Percentiles rank a stretch among this genome's conserved stretches.
These are phyloP conservation scores for Petromus typicus DNA, from an alignment of 2,113 vertebrate genomes.

Conservation along the genomic window DNA sequence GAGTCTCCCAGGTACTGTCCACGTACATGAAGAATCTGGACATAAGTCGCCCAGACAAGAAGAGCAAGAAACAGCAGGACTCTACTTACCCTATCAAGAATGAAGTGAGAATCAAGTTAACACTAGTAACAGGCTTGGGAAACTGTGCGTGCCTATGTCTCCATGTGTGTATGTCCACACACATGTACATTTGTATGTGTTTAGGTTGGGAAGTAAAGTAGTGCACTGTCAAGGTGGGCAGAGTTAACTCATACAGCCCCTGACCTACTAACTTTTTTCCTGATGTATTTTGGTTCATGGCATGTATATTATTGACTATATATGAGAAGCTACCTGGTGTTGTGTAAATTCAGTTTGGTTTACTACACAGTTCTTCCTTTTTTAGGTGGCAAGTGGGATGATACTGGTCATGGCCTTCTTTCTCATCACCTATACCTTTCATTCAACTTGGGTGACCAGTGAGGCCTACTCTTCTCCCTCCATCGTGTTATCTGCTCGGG, in stretches of 20 bases:
- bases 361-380: background rate
- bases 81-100: constrained; percentile 99
- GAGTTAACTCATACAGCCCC: background rate
- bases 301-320: background rate
- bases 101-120: constrained; percentile 87
- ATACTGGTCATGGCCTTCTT: constrained; percentile 99
- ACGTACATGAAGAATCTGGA: constrained; percentile 99
- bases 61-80: constrained; percentile 97
- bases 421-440: constrained; percentile 98
- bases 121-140: background rate
- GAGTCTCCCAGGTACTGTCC: constrained; percentile 97
- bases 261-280: background rate
- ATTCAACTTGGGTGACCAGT: constrained; percentile 99
- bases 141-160: background rate
- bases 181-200: background rate
- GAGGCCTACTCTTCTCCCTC: constrained; percentile 99
- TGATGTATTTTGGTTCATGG: background rate
- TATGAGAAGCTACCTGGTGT: constrained; percentile 15
- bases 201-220: background rate
- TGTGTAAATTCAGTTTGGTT: constrained; percentile 44
- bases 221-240: background rate
- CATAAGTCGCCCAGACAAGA: constrained; percentile 97
- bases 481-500: constrained; percentile 96
- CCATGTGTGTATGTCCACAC: accelerated
- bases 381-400: constrained; percentile 98